phyloP scores from a whole-genome alignment of 1,140 invertebrate species.

The Caenorhabditis latens region DNA sequence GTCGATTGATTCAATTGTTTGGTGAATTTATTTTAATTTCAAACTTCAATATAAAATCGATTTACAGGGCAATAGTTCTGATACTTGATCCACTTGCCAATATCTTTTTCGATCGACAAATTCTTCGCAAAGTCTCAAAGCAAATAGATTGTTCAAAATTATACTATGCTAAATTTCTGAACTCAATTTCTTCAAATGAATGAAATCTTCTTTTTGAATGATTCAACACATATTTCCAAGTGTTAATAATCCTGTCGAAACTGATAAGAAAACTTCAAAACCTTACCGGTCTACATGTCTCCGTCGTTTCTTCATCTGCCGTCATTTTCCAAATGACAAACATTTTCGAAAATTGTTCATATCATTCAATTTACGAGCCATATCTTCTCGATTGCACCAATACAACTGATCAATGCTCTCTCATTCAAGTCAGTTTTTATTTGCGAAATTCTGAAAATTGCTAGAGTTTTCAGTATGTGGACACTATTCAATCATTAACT shows the following conservation, averaged over 20 bases:
- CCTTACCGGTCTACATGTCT: background rate
- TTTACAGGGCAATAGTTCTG: background rate
- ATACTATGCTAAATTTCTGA: constrained; percentile 11
- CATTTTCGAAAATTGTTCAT: constrained; percentile 21
- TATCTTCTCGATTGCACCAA: constrained; percentile 22
- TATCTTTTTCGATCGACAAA: background rate
- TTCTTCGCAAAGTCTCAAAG: background rate
- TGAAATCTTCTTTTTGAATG: background rate
- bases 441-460: background rate
- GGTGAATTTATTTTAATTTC: background rate
- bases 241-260: background rate
- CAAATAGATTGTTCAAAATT: background rate
- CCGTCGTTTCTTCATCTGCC: background rate
- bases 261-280: constrained; percentile 12
- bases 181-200: background rate
- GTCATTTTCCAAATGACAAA: background rate
- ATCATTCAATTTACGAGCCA: background rate
- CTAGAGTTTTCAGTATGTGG: background rate
- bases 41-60: background rate
- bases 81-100: background rate
- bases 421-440: background rate
- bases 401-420: background rate
- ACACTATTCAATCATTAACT: background rate
- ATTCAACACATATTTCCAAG: background rate
- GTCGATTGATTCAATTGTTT: constrained; percentile 13